Conservation (phyloP, 2,888 invertebrate genomes). For the Coleophora flavipennella region DNA sequence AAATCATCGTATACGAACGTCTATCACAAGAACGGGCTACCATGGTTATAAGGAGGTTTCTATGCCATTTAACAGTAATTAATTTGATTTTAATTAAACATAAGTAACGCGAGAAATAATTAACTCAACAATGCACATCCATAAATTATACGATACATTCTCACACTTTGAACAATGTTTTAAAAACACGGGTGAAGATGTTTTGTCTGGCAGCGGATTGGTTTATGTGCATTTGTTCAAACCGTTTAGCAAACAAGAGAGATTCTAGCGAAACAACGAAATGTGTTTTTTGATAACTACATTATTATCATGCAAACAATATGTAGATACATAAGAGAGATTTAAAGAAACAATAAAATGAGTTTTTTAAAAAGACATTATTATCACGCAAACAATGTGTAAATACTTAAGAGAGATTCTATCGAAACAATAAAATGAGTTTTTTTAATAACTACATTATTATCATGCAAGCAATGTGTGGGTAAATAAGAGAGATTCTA, state of each 20-base stretch:
- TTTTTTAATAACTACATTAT: conserved; percentile 3
- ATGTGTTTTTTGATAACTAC: conserved; percentile 2
- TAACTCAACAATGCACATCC: neutral
- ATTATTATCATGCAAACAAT: neutral
- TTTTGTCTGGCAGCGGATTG: conserved; percentile 8
- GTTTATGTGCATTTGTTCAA: conserved; percentile 12
- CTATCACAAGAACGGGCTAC: too few relatives aligned
- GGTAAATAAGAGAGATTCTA: too few relatives aligned
- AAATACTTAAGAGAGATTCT: conserved; percentile 13
- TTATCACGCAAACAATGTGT: too few relatives aligned
- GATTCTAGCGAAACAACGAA: conserved; percentile 6
- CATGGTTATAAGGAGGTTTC: too few relatives aligned
- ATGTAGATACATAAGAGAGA: neutral
- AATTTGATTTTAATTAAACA: neutral
- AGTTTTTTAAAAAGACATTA: too few relatives aligned
- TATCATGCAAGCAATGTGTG: neutral
- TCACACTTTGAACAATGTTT: conserved; percentile 13
- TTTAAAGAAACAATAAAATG: too few relatives aligned
- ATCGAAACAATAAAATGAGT: conserved; percentile 2
- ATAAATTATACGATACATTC: conserved; percentile 1
- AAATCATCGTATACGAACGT: too few relatives aligned
- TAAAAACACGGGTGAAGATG: conserved; percentile 12
- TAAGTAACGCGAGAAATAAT: neutral
- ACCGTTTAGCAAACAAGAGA: conserved; percentile 15
- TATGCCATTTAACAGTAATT: too few relatives aligned